These are phyloP conservation scores for Nineta flava DNA, from an alignment of 2,888 invertebrate species.

Conservation along the genomic window DNA sequence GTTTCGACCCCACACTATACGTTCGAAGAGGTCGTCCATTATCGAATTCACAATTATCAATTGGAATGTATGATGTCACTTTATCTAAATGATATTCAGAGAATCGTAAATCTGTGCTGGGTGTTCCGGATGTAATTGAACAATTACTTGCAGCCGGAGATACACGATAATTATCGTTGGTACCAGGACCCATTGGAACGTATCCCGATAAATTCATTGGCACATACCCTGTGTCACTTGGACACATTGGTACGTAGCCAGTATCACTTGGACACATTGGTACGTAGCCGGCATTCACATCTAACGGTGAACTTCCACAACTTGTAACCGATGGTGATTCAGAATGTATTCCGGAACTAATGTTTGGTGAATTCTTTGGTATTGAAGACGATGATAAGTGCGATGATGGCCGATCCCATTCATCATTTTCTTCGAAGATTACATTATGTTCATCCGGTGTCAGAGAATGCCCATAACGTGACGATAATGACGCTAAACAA, in stretches of 20 bases:
- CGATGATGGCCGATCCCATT: constrained; percentile 15
- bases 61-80: constrained; percentile 54
- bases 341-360: constrained; percentile 6
- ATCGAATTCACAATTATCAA: constrained; percentile 39
- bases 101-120: constrained; percentile 62
- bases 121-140: constrained; percentile 63
- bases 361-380: constrained; percentile 6
- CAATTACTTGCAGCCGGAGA: constrained; percentile 53
- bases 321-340: constrained; percentile 12
- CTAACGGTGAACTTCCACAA: constrained; percentile 31
- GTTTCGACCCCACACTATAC: constrained; percentile 73
- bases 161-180: constrained; percentile 31
- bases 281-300: constrained; percentile 36
- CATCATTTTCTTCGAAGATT: constrained; percentile 46
- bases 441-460: constrained; percentile 42
- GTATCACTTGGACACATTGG: constrained; percentile 23
- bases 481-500: neutral
- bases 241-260: constrained; percentile 45
- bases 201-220: constrained; percentile 30
- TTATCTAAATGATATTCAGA: constrained; percentile 69
- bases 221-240: constrained; percentile 32
- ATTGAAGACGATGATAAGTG: neutral
- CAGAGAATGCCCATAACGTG: constrained; percentile 33
- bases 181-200: constrained; percentile 24
- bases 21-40: constrained; percentile 50